phyloP scores from a whole-genome alignment of 35 echinoderm and acorn worm species.

The Apostichopus japonicus region DNA sequence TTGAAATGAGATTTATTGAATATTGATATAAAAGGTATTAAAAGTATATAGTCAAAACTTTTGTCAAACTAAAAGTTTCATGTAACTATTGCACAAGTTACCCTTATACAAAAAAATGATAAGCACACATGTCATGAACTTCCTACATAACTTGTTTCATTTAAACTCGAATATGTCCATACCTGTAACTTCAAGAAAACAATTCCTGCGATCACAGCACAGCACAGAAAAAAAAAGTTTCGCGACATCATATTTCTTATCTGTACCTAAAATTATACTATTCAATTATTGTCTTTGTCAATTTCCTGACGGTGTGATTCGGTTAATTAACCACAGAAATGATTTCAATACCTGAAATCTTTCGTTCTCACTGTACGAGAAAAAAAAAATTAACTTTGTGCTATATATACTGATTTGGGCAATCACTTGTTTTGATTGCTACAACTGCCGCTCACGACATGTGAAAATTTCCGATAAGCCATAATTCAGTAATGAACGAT shows the following conservation, averaged over 20 bases:
- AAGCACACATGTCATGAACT: too few species aligned
- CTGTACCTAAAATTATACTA: background rate
- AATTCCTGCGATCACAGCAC: too few species aligned
- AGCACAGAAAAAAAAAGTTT: too few species aligned
- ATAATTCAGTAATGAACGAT: conserved; percentile 63
- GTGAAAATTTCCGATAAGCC: conserved; percentile 63
- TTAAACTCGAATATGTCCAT: too few species aligned
- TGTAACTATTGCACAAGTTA: too few species aligned
- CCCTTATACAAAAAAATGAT: too few species aligned
- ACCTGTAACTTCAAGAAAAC: too few species aligned
- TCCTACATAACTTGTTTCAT: too few species aligned
- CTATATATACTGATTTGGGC: background rate
- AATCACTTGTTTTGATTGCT: conserved; percentile 57
- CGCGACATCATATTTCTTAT: background rate
- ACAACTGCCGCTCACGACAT: conserved; percentile 50
- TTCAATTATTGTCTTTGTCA: conserved; percentile 54
- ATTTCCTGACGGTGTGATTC: conserved; percentile 27
- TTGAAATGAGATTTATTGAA: too few species aligned
- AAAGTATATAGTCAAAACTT: too few species aligned
- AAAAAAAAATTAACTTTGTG: background rate
- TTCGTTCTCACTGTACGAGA: background rate
- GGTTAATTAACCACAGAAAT: conserved; percentile 38
- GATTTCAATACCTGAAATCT: background rate
- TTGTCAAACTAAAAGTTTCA: too few species aligned
- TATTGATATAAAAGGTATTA: too few species aligned